Base-by-base conservation (phyloP, 1,140 invertebrate species). In the Aphidius ervi region DNA sequence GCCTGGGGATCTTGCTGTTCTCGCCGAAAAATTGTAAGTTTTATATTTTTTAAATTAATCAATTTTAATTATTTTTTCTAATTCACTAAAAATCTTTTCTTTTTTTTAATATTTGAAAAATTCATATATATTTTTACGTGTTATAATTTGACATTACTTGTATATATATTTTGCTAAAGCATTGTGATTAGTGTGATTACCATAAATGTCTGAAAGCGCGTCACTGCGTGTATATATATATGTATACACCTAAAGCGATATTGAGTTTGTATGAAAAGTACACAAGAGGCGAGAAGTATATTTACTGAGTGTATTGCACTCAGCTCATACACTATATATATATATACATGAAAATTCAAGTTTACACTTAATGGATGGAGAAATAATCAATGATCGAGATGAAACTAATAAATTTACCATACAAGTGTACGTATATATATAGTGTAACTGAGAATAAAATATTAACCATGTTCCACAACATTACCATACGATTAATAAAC, bases 11-110 rank as follows among this genome's bases (percentile, higher is more conserved):
- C 82, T 94, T 68, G 66, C 71, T 43, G 63, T 81, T 41, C 85
- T 90, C 70, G 87, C 87, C 54, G 89, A 93, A 77, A 85, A 89
- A 86, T 80, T 94, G 92, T 95, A 77, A 93, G 92, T 54, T 37
- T 41, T 54, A n/a, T 39, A 16, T 16, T 16, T 16, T 16, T 16
- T 16, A 16, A 16, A 16, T 16, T 16, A 16, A 16, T 16, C 1
- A 16, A 16, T 16, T 16, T 16, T 0, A 16, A 16, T 16, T 16
- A 16, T 16, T 16, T 16, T 16, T 16, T 16, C 16, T 16, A 16
- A 16, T 16, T 16, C 16, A 1, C 16, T 16, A 0, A 16, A 16
- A 16, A 16, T 16, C 16, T 16, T 16, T 16, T 16, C 0, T 16
- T 16, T 16, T 16, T 16, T 16, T 16, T 16, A 16, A 16, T 16